Conservation (phyloP, 2,888 invertebrate genomes). For the Lathronympha strigana region DNA sequence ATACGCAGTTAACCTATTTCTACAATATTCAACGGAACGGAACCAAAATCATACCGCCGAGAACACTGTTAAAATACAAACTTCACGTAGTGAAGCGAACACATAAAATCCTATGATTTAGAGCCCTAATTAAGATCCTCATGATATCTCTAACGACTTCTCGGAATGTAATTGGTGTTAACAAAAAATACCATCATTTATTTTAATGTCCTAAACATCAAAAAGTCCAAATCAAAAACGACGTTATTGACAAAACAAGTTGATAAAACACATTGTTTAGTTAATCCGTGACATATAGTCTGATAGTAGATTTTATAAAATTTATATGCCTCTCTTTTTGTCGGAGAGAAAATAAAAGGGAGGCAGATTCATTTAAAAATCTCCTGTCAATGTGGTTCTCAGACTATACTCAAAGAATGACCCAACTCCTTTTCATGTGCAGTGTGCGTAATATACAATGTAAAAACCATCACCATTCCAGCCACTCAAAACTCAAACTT, state of each 20-base stretch:
- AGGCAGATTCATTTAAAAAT: no score
- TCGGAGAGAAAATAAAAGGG: no score
- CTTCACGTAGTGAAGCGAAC: slow-evolving; percentile 9
- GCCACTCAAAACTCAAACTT: slow-evolving; percentile 9
- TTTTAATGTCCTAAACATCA: slow-evolving; percentile 38
- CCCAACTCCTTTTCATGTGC: neutral
- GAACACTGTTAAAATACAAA: neutral
- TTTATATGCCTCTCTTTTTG: no score
- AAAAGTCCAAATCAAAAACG: slow-evolving; percentile 26
- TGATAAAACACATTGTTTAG: slow-evolving; percentile 3
- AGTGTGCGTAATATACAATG: slow-evolving; percentile 17
- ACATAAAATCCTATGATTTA: slow-evolving; percentile 51
- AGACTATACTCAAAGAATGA: no score
- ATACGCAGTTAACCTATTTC: no score
- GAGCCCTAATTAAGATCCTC: slow-evolving; percentile 48
- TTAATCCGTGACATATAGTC: no score
- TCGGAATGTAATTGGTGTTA: slow-evolving; percentile 43
- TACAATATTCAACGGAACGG: no score
- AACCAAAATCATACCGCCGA: slow-evolving; percentile 20
- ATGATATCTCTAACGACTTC: slow-evolving; percentile 46
- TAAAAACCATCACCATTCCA: slow-evolving; percentile 34
- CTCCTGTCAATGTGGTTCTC: no score
- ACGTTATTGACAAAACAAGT: slow-evolving; percentile 25
- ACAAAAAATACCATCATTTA: slow-evolving; percentile 31
- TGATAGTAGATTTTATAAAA: no score